These are phyloP conservation scores for Oxystoma pomonae DNA, from an alignment of 2,888 invertebrate species.

Conservation along the genomic window DNA sequence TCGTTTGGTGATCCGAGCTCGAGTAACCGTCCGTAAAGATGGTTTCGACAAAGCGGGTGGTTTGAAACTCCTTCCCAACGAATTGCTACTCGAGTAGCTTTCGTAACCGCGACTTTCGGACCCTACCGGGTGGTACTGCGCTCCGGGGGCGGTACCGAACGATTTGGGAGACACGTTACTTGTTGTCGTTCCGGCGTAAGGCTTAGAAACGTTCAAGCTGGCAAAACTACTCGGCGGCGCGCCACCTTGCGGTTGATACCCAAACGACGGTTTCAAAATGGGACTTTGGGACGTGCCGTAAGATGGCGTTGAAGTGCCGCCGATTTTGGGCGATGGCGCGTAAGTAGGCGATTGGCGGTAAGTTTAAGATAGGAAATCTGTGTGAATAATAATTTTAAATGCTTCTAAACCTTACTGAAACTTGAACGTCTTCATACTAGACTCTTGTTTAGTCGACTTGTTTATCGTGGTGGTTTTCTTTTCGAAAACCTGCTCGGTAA, in stretches of 20 bases:
- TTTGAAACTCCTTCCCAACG: neutral
- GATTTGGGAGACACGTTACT: slow-evolving; percentile 14
- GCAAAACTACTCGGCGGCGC: neutral
- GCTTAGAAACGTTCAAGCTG: neutral
- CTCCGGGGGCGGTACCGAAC: neutral
- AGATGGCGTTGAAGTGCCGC: slow-evolving; percentile 15
- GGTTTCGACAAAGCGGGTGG: neutral
- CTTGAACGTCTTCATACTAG: slow-evolving; percentile 45
- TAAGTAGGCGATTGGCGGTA: slow-evolving; percentile 18
- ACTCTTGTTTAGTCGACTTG: slow-evolving; percentile 45
- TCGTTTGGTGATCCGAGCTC: slow-evolving; percentile 41
- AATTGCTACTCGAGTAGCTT: neutral
- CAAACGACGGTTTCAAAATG: slow-evolving; percentile 5
- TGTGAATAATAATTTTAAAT: too few relatives aligned
- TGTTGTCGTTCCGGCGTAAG: slow-evolving; percentile 2
- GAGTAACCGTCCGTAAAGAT: slow-evolving; percentile 36
- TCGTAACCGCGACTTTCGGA: neutral
- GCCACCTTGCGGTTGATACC: neutral
- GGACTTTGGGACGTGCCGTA: slow-evolving; percentile 12
- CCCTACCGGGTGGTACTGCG: neutral
- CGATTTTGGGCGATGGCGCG: slow-evolving; percentile 15
- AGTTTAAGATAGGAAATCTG: too few relatives aligned
- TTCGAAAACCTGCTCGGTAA: slow-evolving; percentile 65
- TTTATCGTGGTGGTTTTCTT: slow-evolving; percentile 65
- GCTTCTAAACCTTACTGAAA: slow-evolving; percentile 34